A percentile compares a stretch with the other conserved stretches of the same genome.
Evolutionary conservation across 2,888 invertebrate species (phyloP).

Genomic region (Macrophya alboannulata): DNA sequence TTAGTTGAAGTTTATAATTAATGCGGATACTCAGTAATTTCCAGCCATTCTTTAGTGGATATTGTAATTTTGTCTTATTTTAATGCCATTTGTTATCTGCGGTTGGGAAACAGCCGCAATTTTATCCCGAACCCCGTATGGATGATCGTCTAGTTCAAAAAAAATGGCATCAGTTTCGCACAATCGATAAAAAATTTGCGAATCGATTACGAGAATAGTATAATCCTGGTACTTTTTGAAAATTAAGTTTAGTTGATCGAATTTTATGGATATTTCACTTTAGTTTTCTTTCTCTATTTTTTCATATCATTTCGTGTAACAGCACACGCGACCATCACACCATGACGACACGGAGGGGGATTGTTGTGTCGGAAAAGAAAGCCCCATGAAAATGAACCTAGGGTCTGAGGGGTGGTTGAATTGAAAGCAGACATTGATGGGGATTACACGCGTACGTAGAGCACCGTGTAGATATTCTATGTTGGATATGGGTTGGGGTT

Average conservation of each 20-base stretch:
- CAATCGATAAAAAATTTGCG: too few relatives aligned
- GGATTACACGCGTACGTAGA: conserved; percentile 66
- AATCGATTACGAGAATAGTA: neutral
- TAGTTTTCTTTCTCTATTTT: neutral
- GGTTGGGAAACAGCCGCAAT: neutral
- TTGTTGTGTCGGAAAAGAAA: conserved; percentile 37
- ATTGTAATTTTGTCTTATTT: neutral
- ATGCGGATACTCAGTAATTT: neutral
- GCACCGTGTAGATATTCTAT: conserved; percentile 55
- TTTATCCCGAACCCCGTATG: too few relatives aligned
- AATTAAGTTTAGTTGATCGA: neutral
- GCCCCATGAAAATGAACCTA: conserved; percentile 45
- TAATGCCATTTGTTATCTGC: neutral
- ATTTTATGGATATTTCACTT: conserved; percentile 43
- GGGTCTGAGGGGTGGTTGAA: conserved; percentile 59
- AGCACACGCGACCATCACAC: conserved; percentile 4
- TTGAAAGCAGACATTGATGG: conserved; percentile 68
- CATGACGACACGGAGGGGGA: neutral
- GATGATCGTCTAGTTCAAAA: too few relatives aligned
- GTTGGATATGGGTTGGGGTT: conserved; percentile 29
- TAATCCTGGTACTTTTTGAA: neutral
- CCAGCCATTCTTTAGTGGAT: neutral
- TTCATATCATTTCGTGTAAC: neutral
- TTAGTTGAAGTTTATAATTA: conserved; percentile 14
- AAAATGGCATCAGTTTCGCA: too few relatives aligned